These are phyloP conservation scores for Gracilinanus agilis DNA, from an alignment of 2,113 vertebrate genomes.

Conservation along the genomic window DNA sequence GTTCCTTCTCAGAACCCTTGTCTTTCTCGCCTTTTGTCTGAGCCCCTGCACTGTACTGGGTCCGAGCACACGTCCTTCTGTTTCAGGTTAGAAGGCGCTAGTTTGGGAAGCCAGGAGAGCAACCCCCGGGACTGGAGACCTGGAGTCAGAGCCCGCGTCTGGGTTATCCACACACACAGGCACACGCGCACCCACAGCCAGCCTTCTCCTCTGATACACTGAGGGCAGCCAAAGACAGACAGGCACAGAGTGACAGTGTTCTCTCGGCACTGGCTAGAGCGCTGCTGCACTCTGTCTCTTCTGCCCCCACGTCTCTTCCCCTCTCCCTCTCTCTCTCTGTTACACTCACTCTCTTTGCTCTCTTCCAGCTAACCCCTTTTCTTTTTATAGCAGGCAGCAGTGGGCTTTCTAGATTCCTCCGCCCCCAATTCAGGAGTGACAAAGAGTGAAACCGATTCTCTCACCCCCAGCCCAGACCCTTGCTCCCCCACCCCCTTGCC, in stretches of 20 bases:
- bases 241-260: background rate
- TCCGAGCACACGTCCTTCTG: conserved; percentile 55
- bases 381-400: conserved; percentile 87
- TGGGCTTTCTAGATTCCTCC: conserved; percentile 83
- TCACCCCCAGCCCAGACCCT: background rate
- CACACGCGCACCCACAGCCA: background rate
- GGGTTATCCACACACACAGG: background rate
- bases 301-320: background rate
- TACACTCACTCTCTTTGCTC: conserved; percentile 48
- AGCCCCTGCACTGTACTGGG: conserved; percentile 66
- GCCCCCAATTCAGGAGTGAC: conserved; percentile 86
- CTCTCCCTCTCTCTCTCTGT: background rate
- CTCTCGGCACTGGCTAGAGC: background rate
- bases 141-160: background rate
- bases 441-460: conserved; percentile 84
- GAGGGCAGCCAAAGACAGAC: background rate
- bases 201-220: background rate
- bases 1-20: conserved; percentile 71
- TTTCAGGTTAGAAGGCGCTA: background rate
- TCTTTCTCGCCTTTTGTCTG: conserved; percentile 60
- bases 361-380: conserved; percentile 83
- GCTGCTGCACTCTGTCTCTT: background rate
- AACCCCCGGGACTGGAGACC: background rate
- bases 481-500: background rate
- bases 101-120: background rate